Conservation (phyloP, 1,140 invertebrate genomes). For the Drosophila gunungcola region DNA sequence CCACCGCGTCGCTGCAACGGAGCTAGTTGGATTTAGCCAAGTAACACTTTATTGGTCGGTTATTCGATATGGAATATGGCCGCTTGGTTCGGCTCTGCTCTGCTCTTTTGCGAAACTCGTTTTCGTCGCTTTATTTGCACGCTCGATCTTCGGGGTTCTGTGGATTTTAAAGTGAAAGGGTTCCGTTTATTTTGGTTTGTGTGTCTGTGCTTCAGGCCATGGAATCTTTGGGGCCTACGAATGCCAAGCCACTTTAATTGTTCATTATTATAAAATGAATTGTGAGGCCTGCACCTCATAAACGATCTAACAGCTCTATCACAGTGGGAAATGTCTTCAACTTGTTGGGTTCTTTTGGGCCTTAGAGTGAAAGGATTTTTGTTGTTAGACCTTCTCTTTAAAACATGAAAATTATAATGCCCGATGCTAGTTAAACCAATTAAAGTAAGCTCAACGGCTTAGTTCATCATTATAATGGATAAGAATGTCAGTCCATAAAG, state of each 20-base stretch:
- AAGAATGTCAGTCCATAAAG: constrained; percentile 20
- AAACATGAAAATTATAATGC: not conserved
- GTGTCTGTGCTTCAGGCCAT: constrained; percentile 5
- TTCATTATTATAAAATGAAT: constrained; percentile 11
- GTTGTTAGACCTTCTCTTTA: not conserved
- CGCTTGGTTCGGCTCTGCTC: constrained; percentile 21
- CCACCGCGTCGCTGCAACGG: constrained; percentile 72
- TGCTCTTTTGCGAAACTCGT: constrained; percentile 64
- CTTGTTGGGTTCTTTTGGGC: not conserved
- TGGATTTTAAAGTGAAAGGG: constrained; percentile 70
- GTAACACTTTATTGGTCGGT: constrained; percentile 49
- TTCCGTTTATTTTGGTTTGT: constrained; percentile 54
- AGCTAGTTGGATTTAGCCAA: constrained; percentile 56
- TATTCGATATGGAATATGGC: constrained; percentile 56
- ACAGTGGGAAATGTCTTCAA: constrained; percentile 5
- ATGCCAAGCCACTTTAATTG: constrained; percentile 8
- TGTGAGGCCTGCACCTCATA: not conserved
- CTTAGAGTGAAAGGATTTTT: constrained; percentile 19
- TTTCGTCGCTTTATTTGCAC: constrained; percentile 37
- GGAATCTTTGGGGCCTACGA: constrained; percentile 8
- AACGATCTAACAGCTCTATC: constrained; percentile 11
- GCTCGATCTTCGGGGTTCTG: constrained; percentile 58
- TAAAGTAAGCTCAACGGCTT: constrained; percentile 7
- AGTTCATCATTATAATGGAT: constrained; percentile 4
- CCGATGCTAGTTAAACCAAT: not conserved